Base-by-base conservation (phyloP, 2,888 invertebrate genomes). In the Eristalis tenax region DNA sequence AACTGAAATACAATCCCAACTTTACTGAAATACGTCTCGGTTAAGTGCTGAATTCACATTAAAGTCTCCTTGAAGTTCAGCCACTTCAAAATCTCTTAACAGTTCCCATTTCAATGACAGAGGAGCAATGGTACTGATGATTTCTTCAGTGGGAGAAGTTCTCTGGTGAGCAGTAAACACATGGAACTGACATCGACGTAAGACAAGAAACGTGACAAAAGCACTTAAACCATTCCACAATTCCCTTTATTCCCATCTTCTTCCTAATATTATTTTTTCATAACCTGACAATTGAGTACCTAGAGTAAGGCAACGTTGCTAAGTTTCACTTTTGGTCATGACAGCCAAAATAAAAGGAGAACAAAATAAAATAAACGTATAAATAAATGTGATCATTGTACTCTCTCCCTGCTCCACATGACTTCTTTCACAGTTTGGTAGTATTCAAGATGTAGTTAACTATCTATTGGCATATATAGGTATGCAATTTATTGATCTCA, bases 361-460 rank as follows among this genome's bases (percentile, higher is more conserved):
- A 26, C 22, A 43, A 71, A 38, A 69, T 18, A 64, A 80, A 59
- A 84, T 64, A 73, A 73, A 66, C 76, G 50, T 69, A 83, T 56
- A 73, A 56, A 82, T 73, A 73, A 76, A 78, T 86, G 85, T 86
- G 86, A 86, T 86, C 86, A 86, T 74, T 86, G 77, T 86, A 50
- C 56, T 81, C 76, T 71, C 64, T 13, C 40, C 22, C 59, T 76
- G 63, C 77, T 63, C 82, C 63, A 59, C 82, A 77, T 77, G 82
- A 64, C 70, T 50, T 68, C 66, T 32, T 74, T 35, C 77, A 63
- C 50, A 63, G 74, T 70, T 32, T 74, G 78, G 77, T 70, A 73
- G 76, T 73, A 59, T 63, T 57, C 56, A 43, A 73, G 64, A 76
- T 82, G 57, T 70, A 73, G 56, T 66, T 59, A 69, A 28, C 40